phyloP scores from a whole-genome alignment of 2,797 vertebrate genomes.

The Gephyroberyx darwinii region DNA sequence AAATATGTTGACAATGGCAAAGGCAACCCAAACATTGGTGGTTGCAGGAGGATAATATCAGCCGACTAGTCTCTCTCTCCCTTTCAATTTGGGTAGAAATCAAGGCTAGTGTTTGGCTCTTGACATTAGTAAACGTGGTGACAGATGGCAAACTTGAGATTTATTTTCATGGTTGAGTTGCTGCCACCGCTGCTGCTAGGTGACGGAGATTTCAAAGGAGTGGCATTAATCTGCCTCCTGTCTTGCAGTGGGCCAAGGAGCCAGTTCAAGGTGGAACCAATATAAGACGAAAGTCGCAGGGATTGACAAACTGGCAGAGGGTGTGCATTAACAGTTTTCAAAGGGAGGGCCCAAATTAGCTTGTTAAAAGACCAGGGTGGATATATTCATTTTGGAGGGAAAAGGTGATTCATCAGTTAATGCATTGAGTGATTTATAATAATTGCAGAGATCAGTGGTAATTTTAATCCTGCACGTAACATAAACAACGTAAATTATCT shows the following conservation, averaged over 20 bases:
- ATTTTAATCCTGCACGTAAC: too few species aligned
- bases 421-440: too few species aligned
- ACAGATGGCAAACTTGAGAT: slow-evolving; percentile 73
- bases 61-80: neutral
- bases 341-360: slow-evolving; percentile 35
- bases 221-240: slow-evolving; percentile 75
- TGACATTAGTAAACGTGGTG: slow-evolving; percentile 64
- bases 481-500: too few species aligned
- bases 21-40: slow-evolving; percentile 11
- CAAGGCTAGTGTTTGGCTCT: slow-evolving; percentile 58
- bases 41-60: slow-evolving; percentile 14
- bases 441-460: too few species aligned
- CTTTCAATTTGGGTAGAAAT: slow-evolving; percentile 72
- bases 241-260: slow-evolving; percentile 67
- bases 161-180: slow-evolving; percentile 71
- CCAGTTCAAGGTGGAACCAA: slow-evolving; percentile 78
- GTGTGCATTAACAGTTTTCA: slow-evolving; percentile 50
- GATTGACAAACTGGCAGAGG: slow-evolving; percentile 56
- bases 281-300: slow-evolving; percentile 56
- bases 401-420: neutral
- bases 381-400: neutral
- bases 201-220: slow-evolving; percentile 76
- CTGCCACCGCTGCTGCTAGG: slow-evolving; percentile 57
- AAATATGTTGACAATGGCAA: slow-evolving; percentile 32
- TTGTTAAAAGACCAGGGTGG: neutral